Percentiles rank a stretch among this genome's conserved stretches.
phyloP scores from a whole-genome alignment of 2,797 vertebrate genomes.

The Rhincodon typus region DNA sequence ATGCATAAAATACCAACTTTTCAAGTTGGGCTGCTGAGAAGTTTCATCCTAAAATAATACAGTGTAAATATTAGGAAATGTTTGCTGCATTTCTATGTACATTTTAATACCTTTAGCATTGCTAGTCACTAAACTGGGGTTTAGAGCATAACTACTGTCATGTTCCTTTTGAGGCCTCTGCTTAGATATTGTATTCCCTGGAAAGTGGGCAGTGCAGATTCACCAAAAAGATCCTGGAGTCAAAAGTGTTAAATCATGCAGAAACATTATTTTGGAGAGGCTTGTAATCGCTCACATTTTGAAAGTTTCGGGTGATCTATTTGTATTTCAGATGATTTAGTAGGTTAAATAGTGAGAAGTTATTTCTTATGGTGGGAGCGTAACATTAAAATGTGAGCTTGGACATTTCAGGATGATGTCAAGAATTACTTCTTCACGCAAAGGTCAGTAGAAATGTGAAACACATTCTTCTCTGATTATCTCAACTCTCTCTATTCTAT shows the following conservation, averaged over 20 bases:
- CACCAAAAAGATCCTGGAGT: not conserved
- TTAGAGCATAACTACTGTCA: not conserved
- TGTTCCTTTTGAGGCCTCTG: not conserved
- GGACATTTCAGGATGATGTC: not conserved
- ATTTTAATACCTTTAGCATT: not conserved
- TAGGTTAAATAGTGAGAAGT: not conserved
- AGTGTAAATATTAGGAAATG: not conserved
- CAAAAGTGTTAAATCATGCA: not conserved
- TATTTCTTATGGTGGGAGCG: not conserved
- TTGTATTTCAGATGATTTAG: not conserved
- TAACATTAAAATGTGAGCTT: not conserved
- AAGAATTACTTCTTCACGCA: no score
- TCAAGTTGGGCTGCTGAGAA: not conserved
- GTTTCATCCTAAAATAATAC: not conserved
- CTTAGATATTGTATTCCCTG: not conserved
- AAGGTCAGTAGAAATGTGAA: no score
- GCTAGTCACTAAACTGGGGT: not conserved
- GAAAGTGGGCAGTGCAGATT: no score
- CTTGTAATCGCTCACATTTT: not conserved
- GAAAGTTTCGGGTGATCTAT: not conserved
- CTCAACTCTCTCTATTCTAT: not conserved
- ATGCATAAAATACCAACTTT: not conserved
- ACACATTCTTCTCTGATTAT: no score
- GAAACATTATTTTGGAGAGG: not conserved
- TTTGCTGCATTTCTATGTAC: not conserved